These are phyloP conservation scores for Diachasmimorpha longicaudata DNA, from an alignment of 1,140 invertebrate species.

Conservation along the genomic window DNA sequence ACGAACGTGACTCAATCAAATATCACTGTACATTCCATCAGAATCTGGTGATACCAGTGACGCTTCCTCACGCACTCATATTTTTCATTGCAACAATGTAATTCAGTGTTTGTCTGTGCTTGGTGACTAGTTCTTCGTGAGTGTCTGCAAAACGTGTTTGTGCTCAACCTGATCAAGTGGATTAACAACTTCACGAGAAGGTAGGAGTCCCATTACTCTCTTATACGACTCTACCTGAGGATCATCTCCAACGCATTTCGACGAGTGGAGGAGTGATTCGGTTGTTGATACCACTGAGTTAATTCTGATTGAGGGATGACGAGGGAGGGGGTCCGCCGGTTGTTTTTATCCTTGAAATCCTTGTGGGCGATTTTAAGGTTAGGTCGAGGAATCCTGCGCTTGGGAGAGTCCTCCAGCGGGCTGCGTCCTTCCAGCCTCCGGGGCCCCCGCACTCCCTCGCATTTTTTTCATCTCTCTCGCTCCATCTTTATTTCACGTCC, in stretches of 20 bases:
- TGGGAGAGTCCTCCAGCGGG: background rate
- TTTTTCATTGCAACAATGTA: slow-evolving; percentile 28
- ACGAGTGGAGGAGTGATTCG: too few relatives aligned
- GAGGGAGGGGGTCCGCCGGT: too few relatives aligned
- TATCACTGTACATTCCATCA: too few relatives aligned
- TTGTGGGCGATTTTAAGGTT: background rate
- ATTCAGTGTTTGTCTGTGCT: slow-evolving; percentile 7
- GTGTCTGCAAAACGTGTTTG: background rate
- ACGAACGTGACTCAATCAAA: too few relatives aligned
- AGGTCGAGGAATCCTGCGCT: background rate
- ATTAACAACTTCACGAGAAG: background rate
- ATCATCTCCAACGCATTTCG: too few relatives aligned
- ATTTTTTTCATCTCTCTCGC: background rate
- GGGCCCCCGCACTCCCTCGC: background rate
- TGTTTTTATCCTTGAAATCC: background rate
- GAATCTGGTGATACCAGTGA: background rate
- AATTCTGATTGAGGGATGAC: background rate
- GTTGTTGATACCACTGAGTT: too few relatives aligned
- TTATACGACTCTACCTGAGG: too few relatives aligned
- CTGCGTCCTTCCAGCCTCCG: background rate
- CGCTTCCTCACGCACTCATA: background rate
- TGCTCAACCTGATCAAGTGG: background rate
- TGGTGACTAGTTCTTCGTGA: background rate
- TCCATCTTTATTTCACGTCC: background rate
- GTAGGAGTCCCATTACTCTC: background rate